Base-by-base conservation (phyloP, 2,888 invertebrate species). In the Sthenelais limicola region DNA sequence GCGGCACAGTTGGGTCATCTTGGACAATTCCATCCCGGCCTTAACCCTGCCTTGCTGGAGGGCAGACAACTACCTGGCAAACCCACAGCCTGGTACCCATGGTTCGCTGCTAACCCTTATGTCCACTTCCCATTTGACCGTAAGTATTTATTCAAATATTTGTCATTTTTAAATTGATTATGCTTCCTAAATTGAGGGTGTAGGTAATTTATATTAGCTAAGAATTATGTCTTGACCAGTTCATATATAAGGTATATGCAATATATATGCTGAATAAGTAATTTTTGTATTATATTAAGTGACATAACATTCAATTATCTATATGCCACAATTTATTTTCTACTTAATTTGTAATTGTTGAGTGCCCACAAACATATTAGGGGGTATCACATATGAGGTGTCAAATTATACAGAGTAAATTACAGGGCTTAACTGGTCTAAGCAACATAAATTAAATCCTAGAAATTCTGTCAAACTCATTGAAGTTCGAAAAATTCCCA, bases 11-110 rank as follows among this genome's bases (percentile, higher is more conserved):
- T 35, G 24, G 35, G 35, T 24, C 72, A 74, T 21, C 66, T 49
- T 9, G 49, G 33, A 30, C 71, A 71, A 24, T 49, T 74, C 52
- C 74, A 74, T 54, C 69, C 68, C 47, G 72, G 72, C 26, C 38
- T 74, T 12, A 43, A 72, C 0, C 49, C 74, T 32, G 74, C 74
- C 35, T 52, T 76, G 21, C 71, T 74, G 33, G 76, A 76, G 18
- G 67, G 67, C 1, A 38, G 76, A 32, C 66, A 62, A 15, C 66
- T 74, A n/a, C 69, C 72, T 12, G 74, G 74, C 21, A 72, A 72
- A 30, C 51, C 74, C 12, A 58, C 62, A 24, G 48, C 52, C 43
- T 76, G 76, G 76, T 76, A 73, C 52, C 76, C 76, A 12, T 74
- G 74, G 74, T 68, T 73, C 70, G 70, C 56, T 30, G 58, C 71